Evolutionary conservation across 2,113 vertebrate species (phyloP), one percentile per base, ranked within the genome.

Genomic region (Shinisaurus crocodilurus): DNA sequence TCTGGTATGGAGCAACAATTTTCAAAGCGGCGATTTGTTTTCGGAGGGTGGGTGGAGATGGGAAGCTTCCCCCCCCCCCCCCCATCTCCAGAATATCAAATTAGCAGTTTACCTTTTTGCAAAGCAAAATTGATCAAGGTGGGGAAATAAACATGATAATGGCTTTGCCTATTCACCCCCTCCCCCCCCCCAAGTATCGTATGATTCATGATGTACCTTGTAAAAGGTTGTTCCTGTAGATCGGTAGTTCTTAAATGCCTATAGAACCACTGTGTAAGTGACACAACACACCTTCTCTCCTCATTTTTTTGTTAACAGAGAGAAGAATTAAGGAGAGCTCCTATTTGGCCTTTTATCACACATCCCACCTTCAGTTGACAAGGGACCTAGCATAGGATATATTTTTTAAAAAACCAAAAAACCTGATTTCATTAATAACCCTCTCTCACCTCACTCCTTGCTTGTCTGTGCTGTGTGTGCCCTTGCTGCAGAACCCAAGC

Each of bases 241-340:
- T 34, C 45, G 43, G 88, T n/a, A n/a, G n/a, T 70, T 89, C 70
- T 91, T 67, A 77, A 9, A 15, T 82, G 89, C 63, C 88, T 88
- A 92, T 86, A 84, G 92, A 92, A 92, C 74, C 57, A 13, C 86
- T 94, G 88, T 85, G 5, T 25, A 45, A 88, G 32, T 81, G 45
- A 70, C 34, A 63, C 34, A 5, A 15, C 45, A 10, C 25, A 72
- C 48, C 34, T 37, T 25, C 20, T n/a, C 23, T 16, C 20, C 2
- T n/a, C 23, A 43, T 63, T 3, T n/a, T 43, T 29, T 34, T n/a
- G n/a, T n/a, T n/a, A n/a, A 63, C 45, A 43, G 40, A 67, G 54
- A 67, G 79, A 10, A 76, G 12, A 43, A 29, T 48, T 20, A 48
- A 67, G 32, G 37, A 29, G 32, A 57, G 16, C 20, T 40, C 54